phyloP scores from a whole-genome alignment of 2,797 vertebrate genomes.

The Pteronotus mesoamericanus region DNA sequence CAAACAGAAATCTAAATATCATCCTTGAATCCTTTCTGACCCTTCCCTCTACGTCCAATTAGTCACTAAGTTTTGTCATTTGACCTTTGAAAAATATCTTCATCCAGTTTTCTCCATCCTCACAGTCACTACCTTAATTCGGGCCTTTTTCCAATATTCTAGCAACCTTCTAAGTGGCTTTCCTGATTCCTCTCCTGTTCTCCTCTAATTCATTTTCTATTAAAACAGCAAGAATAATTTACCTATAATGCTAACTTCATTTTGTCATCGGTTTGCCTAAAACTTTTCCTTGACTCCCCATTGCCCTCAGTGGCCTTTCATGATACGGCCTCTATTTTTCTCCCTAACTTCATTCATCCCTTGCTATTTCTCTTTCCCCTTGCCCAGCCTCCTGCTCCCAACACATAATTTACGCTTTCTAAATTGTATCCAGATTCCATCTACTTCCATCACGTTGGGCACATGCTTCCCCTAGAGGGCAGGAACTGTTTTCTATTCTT shows the following conservation, averaged over 20 bases:
- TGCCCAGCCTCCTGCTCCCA: background rate
- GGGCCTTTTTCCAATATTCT: background rate
- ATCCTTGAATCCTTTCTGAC: background rate
- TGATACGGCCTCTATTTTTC: background rate
- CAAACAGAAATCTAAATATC: background rate
- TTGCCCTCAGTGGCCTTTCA: background rate
- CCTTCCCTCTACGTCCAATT: background rate
- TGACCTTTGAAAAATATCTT: background rate
- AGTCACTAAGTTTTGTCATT: background rate
- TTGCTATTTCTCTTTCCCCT: background rate
- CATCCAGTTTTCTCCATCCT: background rate
- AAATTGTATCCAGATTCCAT: background rate
- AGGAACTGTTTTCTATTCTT: slow-evolving; percentile 30
- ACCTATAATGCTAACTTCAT: background rate
- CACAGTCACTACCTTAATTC: background rate
- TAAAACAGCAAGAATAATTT: background rate
- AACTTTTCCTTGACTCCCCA: background rate
- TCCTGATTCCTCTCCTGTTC: background rate
- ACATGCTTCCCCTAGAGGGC: background rate
- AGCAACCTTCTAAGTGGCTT: background rate
- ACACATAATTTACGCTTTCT: background rate
- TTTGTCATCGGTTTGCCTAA: background rate
- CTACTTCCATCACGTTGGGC: background rate
- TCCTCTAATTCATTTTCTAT: background rate
- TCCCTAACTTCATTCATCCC: background rate